Evolutionary conservation across 1,140 invertebrate genomes (phyloP).

Genomic region (Drosophila pruinosa): DNA sequence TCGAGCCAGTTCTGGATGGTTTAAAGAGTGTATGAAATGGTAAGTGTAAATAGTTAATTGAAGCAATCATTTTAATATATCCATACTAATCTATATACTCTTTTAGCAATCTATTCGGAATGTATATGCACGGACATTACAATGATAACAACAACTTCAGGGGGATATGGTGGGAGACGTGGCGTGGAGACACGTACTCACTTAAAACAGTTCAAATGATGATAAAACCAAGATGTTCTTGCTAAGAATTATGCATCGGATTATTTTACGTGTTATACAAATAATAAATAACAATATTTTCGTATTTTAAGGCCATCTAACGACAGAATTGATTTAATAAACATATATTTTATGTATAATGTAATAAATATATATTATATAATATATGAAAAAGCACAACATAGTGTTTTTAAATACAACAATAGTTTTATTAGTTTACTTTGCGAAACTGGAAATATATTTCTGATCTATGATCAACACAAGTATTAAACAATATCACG

Average conservation of each 20-base stretch:
- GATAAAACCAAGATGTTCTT: not conserved
- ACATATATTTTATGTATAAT: too few species aligned
- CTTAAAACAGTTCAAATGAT: not conserved
- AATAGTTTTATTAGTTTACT: conserved; percentile 14
- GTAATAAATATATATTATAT: too few species aligned
- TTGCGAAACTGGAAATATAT: not conserved
- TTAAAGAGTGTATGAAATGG: not conserved
- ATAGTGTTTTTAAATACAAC: not conserved
- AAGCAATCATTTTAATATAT: too few species aligned
- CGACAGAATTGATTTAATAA: too few species aligned
- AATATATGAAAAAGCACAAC: not conserved
- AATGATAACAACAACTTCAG: not conserved
- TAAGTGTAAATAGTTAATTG: not conserved
- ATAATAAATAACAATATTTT: too few species aligned
- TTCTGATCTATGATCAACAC: conserved; percentile 14
- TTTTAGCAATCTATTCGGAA: not conserved
- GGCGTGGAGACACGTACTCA: not conserved
- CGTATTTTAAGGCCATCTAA: too few species aligned
- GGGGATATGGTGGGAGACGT: not conserved
- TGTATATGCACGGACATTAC: not conserved
- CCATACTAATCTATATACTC: not conserved
- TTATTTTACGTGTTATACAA: too few species aligned
- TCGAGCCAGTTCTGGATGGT: not conserved
- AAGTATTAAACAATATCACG: conserved; percentile 21
- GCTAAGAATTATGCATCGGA: not conserved